These are phyloP conservation scores for Chelonus insularis DNA, from an alignment of 1,140 invertebrate genomes.

Conservation along the genomic window DNA sequence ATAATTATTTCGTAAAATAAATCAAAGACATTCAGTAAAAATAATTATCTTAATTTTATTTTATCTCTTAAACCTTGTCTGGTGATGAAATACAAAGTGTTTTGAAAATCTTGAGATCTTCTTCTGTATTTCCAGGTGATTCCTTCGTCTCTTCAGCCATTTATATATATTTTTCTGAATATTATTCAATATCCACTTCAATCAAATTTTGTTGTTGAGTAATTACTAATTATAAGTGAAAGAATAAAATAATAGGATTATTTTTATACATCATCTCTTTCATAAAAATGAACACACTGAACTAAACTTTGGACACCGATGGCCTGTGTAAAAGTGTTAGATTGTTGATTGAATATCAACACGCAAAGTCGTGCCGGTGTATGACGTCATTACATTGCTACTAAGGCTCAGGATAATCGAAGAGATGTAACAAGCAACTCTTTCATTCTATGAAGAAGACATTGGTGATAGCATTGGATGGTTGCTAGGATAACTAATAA, in stretches of 20 bases:
- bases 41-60: constrained; percentile 4
- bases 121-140: constrained; percentile 57
- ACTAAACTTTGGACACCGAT: not conserved
- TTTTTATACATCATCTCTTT: not conserved
- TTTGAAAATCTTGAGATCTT: constrained; percentile 72
- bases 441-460: too few species aligned
- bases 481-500: too few species aligned
- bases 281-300: not conserved
- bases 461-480: too few species aligned
- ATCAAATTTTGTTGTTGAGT: constrained; percentile 1
- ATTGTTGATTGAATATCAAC: constrained; percentile 34
- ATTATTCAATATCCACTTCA: not conserved
- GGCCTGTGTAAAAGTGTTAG: constrained; percentile 18
- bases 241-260: not conserved
- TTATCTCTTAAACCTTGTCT: constrained; percentile 37
- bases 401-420: too few species aligned
- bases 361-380: constrained; percentile 25
- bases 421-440: too few species aligned
- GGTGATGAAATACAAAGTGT: constrained; percentile 58
- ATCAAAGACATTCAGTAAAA: not conserved
- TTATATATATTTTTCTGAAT: constrained; percentile 4
- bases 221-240: constrained; percentile 7
- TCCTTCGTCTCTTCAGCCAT: constrained; percentile 29
- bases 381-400: constrained; percentile 31
- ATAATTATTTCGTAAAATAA: not conserved